Base-by-base conservation (phyloP, 1,140 invertebrate species). In the Hermatobates lingyangjiaoensis region DNA sequence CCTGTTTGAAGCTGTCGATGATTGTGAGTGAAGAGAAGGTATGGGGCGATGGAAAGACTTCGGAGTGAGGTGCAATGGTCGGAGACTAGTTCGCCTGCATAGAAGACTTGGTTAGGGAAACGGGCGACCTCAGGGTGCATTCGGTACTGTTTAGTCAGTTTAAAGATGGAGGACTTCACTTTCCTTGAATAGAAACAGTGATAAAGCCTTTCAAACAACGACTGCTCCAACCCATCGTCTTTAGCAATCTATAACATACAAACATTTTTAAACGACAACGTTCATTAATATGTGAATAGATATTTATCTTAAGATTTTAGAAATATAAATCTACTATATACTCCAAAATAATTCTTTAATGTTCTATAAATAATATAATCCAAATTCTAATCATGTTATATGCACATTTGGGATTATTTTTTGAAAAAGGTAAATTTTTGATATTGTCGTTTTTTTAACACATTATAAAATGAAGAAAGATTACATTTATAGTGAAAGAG, bases 61-160 rank as follows among this genome's bases (percentile, higher is more conserved):
- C 7, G 5, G 4, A 4, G 7, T 4, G 14, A 4, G 18, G 14
- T 4, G 18, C 5, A 4, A 12, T 4, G 14, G 14, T 42, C 39
- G 7, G 30, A 34, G 7, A 34, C 61, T 18, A 86, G 57, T 38
- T 62, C 59, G 23, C 70, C 69, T 3, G 68, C 65, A 65, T 95
- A 96, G 65, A 93, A 90, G 18, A 79, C 74, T 10, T 69, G 63
- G 60, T 82, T 84, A 0, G 87, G 85, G 71, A 80, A 89, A 28
- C 66, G 62, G 10, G 74, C 76, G 50, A 88, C 87, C 51, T 77
- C 79, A 28, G 73, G 72, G 57, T 87, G 82, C 90, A 94, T 94
- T 54, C 90, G 71, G 65, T 90, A 92, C 62, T 94, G 90, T 18
- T 70, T 68, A 54, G 74, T 69, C 2, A 93, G 65, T 58, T 18